Evolutionary conservation across 2,113 vertebrate genomes (phyloP).

Genomic region (Onychostruthus taczanowskii): DNA sequence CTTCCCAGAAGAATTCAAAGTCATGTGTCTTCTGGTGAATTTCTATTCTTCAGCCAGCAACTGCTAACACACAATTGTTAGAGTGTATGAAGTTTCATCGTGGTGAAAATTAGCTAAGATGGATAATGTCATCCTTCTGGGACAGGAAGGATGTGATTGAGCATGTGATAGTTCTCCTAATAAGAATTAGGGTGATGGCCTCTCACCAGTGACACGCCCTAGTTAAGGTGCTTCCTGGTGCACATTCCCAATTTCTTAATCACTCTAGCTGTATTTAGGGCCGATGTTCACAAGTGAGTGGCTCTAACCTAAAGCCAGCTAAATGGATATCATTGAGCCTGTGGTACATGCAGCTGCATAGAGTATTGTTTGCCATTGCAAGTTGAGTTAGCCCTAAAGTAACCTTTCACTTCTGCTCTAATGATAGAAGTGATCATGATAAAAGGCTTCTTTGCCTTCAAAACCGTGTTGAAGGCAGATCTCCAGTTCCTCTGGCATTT

Average conservation of each 20-base stretch:
- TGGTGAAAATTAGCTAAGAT: background rate
- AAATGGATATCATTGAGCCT: conserved; percentile 17
- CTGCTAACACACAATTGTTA: background rate
- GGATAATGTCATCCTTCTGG: background rate
- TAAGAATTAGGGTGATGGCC: background rate
- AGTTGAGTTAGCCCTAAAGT: conserved; percentile 57
- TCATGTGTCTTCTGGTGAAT: background rate
- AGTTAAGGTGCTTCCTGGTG: background rate
- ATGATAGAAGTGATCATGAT: conserved; percentile 35
- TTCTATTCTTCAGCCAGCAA: background rate
- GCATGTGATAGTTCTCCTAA: background rate
- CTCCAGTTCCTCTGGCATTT: background rate
- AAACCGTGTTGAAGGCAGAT: conserved; percentile 27
- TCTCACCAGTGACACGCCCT: background rate
- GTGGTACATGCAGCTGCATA: conserved; percentile 21
- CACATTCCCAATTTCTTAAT: background rate
- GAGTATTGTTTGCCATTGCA: conserved; percentile 38
- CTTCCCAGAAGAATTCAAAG: background rate
- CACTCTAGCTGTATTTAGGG: background rate
- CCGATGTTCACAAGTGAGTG: background rate
- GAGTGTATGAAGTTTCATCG: background rate
- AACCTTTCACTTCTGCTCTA: conserved; percentile 62
- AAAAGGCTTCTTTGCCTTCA: conserved; percentile 55
- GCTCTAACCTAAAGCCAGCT: conserved; percentile 30
- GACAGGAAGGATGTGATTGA: background rate